Conservation (phyloP, 2,113 vertebrate genomes). For the Gymnogyps californianus region DNA sequence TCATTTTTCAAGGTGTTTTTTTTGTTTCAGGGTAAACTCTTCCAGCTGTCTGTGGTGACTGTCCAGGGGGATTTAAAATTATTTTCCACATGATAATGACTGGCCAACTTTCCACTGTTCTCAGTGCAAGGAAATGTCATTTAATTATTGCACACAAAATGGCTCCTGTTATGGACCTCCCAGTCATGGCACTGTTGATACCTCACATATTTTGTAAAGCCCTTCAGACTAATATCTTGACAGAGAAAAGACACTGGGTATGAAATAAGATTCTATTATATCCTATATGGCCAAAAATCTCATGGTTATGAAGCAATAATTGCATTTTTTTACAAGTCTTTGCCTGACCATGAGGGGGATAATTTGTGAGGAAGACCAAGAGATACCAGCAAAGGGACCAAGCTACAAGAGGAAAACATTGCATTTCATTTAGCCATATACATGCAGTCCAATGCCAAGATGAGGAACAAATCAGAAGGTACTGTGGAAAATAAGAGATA, state of each 20-base stretch:
- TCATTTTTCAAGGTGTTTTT: not conserved
- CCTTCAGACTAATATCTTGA: not conserved
- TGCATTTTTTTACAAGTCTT: not conserved
- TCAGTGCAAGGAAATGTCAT: slow-evolving; percentile 29
- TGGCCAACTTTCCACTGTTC: slow-evolving; percentile 21
- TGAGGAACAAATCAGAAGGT: not conserved
- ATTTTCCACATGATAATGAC: slow-evolving; percentile 43
- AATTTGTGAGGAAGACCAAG: not conserved
- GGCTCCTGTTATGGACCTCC: not conserved
- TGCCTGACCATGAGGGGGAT: not conserved
- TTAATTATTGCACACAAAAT: slow-evolving; percentile 7
- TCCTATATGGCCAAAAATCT: not conserved
- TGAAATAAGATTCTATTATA: not conserved
- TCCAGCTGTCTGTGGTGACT: slow-evolving; percentile 9
- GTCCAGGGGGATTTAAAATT: slow-evolving; percentile 26
- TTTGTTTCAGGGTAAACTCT: not conserved
- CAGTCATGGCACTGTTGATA: not conserved
- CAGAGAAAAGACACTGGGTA: not conserved
- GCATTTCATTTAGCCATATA: not conserved
- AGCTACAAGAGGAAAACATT: not conserved
- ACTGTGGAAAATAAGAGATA: not conserved
- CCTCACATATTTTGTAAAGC: not conserved
- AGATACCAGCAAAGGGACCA: not conserved
- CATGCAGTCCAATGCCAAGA: not conserved
- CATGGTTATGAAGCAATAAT: not conserved